Evolutionary conservation across 2,888 invertebrate genomes (phyloP).

Genomic region (Priocnemis perturbator): DNA sequence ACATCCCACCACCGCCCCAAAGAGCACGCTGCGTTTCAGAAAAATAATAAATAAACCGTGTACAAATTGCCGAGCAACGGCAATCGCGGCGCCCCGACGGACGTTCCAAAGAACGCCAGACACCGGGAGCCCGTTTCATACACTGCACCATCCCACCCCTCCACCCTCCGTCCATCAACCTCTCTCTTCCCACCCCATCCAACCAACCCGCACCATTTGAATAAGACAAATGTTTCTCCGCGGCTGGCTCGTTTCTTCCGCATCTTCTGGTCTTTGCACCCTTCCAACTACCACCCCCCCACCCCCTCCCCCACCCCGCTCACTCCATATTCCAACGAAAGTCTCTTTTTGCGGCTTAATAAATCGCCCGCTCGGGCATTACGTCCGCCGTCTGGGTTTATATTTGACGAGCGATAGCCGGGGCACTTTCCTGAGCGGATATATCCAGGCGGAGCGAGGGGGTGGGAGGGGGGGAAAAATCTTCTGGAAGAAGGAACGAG

Average conservation of each 20-base stretch:
- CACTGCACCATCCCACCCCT: slow-evolving; percentile 11
- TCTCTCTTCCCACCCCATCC: slow-evolving; percentile 26
- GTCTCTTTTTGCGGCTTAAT: slow-evolving; percentile 43
- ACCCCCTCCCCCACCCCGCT: slow-evolving; percentile 11
- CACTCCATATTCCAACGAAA: slow-evolving; percentile 23
- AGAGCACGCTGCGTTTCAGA: too few species aligned
- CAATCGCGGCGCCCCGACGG: background rate
- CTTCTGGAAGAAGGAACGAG: too few species aligned
- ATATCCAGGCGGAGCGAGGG: background rate
- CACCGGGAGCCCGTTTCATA: background rate
- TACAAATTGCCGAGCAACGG: too few species aligned
- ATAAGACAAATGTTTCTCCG: slow-evolving; percentile 53
- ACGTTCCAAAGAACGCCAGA: background rate
- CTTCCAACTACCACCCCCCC: background rate
- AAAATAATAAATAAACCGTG: too few species aligned
- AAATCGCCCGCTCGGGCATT: slow-evolving; percentile 43
- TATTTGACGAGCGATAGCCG: slow-evolving; percentile 23
- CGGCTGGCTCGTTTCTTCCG: slow-evolving; percentile 13
- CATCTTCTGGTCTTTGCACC: too few species aligned
- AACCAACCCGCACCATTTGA: slow-evolving; percentile 36
- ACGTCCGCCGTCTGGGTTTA: slow-evolving; percentile 21
- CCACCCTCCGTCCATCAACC: slow-evolving; percentile 11
- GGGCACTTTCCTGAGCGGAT: background rate
- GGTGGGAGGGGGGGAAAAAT: too few species aligned
- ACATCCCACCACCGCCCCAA: slow-evolving; percentile 19